These are phyloP conservation scores for Drosophila seguyi DNA, from an alignment of 1,140 invertebrate genomes.

Conservation along the genomic window DNA sequence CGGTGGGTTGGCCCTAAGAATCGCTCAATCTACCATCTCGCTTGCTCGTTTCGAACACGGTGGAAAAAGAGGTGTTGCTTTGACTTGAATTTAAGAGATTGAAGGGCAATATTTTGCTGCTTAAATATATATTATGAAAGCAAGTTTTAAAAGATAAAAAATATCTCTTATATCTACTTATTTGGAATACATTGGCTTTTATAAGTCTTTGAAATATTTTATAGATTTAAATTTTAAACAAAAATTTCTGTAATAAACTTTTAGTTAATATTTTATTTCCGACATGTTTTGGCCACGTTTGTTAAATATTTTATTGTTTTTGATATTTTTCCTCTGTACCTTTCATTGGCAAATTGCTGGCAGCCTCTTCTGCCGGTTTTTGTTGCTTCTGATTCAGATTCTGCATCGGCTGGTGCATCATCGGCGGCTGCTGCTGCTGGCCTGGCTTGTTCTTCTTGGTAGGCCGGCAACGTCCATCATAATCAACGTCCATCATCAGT, in stretches of 20 bases:
- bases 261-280: no score
- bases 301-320: neutral
- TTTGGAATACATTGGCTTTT: no score
- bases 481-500: slow-evolving; percentile 82
- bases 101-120: no score
- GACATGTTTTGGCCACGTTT: neutral
- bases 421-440: neutral
- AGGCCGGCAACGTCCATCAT: slow-evolving; percentile 77
- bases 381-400: slow-evolving; percentile 33
- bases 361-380: slow-evolving; percentile 34
- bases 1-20: slow-evolving; percentile 70
- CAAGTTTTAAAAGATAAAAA: no score
- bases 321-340: slow-evolving; percentile 28
- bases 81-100: neutral
- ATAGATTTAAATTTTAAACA: neutral
- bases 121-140: neutral
- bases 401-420: slow-evolving; percentile 30
- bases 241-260: no score
- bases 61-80: slow-evolving; percentile 11
- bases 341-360: slow-evolving; percentile 49
- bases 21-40: slow-evolving; percentile 70
- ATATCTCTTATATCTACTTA: no score
- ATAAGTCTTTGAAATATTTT: no score
- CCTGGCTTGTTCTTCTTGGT: slow-evolving; percentile 40
- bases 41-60: slow-evolving; percentile 13